Percentiles rank a stretch among this genome's conserved stretches.
phyloP scores from a whole-genome alignment of 2,888 invertebrate genomes.

The Strigamia crassipes region DNA sequence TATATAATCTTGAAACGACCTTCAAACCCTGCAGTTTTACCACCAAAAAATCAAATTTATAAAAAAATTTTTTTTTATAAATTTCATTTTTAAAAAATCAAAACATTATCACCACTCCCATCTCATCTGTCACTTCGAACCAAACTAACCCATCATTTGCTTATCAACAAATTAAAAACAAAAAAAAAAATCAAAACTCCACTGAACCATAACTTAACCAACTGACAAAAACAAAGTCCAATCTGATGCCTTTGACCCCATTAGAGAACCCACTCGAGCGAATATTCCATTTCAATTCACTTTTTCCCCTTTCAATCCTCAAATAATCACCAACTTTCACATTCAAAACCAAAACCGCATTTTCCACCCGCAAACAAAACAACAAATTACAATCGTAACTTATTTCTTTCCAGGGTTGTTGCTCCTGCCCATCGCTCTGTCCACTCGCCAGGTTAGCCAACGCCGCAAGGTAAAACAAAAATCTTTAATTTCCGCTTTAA shows the following conservation, averaged over 20 bases:
- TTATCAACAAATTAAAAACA: too few species aligned
- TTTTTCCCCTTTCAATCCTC: too few species aligned
- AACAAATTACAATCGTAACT: neutral
- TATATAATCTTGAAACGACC: too few species aligned
- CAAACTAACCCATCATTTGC: too few species aligned
- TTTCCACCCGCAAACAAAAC: neutral
- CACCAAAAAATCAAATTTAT: too few species aligned
- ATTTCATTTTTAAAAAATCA: too few species aligned
- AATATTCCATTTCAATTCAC: neutral
- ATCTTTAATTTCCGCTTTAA: neutral
- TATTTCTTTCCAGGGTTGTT: neutral
- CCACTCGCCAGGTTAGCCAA: conserved; percentile 4
- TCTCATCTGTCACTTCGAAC: too few species aligned
- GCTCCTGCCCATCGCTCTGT: conserved; percentile 20
- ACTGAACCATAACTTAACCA: neutral
- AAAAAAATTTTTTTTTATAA: too few species aligned
- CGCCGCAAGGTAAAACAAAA: neutral
- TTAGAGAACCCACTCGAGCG: neutral
- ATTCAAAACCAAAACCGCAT: neutral
- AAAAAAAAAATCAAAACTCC: neutral
- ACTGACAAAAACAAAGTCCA: neutral
- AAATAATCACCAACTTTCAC: neutral
- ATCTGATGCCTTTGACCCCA: neutral
- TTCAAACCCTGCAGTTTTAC: too few species aligned
- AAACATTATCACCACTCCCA: too few species aligned